phyloP scores from a whole-genome alignment of 2,113 vertebrate genomes.

The Limnothrissa miodon region DNA sequence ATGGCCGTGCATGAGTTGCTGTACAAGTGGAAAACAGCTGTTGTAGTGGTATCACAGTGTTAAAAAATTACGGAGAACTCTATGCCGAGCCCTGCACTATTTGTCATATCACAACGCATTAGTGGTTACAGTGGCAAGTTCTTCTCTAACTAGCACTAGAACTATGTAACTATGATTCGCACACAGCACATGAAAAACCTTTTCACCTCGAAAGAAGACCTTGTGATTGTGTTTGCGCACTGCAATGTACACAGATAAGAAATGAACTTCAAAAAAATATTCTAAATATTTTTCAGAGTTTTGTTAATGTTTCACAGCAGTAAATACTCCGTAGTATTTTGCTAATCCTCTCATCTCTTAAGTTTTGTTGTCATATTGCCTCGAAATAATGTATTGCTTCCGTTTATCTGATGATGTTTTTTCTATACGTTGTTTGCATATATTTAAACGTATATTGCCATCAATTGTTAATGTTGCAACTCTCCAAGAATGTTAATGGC shows the following conservation, averaged over 20 bases:
- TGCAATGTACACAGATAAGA: neutral
- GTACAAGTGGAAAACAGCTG: neutral
- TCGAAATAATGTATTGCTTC: neutral
- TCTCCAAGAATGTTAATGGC: neutral
- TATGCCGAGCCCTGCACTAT: neutral
- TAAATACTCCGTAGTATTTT: neutral
- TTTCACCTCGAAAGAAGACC: neutral
- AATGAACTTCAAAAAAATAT: neutral
- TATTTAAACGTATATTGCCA: constrained; percentile 21
- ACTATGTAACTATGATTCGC: neutral
- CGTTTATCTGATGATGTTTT: neutral
- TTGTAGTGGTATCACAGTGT: neutral
- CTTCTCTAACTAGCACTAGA: no score
- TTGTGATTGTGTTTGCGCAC: constrained; percentile 2
- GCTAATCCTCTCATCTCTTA: neutral
- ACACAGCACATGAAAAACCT: neutral
- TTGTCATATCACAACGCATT: neutral
- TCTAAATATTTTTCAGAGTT: neutral
- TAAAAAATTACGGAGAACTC: neutral
- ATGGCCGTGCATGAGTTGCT: neutral
- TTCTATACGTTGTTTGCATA: neutral
- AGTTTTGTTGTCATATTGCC: neutral
- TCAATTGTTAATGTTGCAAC: neutral
- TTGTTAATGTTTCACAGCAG: neutral
- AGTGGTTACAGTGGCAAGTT: neutral